Conservation (phyloP, 2,888 invertebrate genomes). For the Pseudococcus longispinus region DNA sequence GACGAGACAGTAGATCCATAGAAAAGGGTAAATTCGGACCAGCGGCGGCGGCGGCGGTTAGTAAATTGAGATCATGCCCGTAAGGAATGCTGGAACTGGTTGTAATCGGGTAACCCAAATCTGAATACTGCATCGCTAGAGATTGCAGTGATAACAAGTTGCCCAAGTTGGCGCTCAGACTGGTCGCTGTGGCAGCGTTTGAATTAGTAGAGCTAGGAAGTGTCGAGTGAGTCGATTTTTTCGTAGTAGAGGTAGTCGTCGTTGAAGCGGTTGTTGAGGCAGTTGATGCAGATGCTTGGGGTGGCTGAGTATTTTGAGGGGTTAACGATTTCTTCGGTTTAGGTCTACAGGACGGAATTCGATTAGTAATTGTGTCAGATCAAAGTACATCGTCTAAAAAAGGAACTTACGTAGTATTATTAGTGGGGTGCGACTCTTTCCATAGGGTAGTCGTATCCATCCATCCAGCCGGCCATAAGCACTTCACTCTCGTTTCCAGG, state of each 20-base stretch:
- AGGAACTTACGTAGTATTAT: slow-evolving; percentile 10
- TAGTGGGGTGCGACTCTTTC: slow-evolving; percentile 62
- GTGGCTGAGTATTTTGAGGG: neutral
- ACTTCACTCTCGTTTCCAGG: slow-evolving; percentile 69
- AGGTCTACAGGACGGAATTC: neutral
- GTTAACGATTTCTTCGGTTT: neutral
- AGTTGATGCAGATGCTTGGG: neutral
- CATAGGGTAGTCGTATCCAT: slow-evolving; percentile 69
- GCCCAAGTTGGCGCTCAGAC: neutral
- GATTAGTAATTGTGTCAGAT: neutral
- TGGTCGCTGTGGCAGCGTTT: neutral
- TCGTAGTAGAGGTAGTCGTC: neutral
- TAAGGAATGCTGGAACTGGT: slow-evolving; percentile 40
- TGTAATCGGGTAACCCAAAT: neutral
- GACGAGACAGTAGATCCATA: slow-evolving; percentile 39
- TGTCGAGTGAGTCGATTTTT: slow-evolving; percentile 39
- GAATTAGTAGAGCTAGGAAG: slow-evolving; percentile 52
- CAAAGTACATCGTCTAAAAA: neutral
- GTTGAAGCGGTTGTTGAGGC: neutral
- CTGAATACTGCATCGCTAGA: slow-evolving; percentile 40
- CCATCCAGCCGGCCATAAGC: slow-evolving; percentile 74
- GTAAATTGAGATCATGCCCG: slow-evolving; percentile 48
- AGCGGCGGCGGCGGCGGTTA: slow-evolving; percentile 21
- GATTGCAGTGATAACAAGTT: slow-evolving; percentile 32
- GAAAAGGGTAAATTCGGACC: slow-evolving; percentile 3